Conservation (phyloP, 2,797 vertebrate genomes). For the Eurystomus glaucurus region DNA sequence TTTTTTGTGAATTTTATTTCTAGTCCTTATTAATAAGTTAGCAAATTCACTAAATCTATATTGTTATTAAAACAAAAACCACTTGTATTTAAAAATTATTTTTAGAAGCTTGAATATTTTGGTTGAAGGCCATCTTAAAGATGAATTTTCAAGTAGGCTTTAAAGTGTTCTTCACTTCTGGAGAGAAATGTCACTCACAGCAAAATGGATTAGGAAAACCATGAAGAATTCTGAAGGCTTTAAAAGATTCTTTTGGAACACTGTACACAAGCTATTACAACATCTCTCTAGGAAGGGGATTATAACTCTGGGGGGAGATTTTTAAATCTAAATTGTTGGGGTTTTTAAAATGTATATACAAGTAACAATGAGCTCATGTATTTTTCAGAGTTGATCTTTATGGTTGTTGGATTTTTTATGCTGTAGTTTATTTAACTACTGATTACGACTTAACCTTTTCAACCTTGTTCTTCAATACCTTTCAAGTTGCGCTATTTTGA, state of each 20-base stretch:
- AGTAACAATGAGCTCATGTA: not conserved
- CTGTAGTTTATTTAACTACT: slow-evolving; percentile 13
- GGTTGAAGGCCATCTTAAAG: slow-evolving; percentile 2
- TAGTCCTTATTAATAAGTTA: slow-evolving; percentile 41
- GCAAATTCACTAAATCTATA: not conserved
- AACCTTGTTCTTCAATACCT: not conserved
- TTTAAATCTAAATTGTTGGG: not conserved
- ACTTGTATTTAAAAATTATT: not conserved
- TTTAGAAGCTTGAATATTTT: slow-evolving; percentile 2
- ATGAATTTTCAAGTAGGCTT: not conserved
- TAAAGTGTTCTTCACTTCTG: not conserved
- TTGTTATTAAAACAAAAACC: not conserved
- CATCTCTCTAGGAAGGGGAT: not conserved
- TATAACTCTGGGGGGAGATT: not conserved
- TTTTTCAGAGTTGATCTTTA: slow-evolving; percentile 10
- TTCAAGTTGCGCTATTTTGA: not conserved
- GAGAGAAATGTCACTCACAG: not conserved
- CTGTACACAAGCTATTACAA: not conserved
- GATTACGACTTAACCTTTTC: not conserved
- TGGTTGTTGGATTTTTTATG: not conserved
- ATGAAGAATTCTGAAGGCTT: not conserved
- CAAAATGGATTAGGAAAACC: not conserved
- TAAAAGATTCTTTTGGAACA: not conserved
- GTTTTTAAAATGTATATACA: not conserved
- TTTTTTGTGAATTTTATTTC: slow-evolving; percentile 40